Conservation (phyloP, 2,797 vertebrate species). For the Chloroceryle amazona region DNA sequence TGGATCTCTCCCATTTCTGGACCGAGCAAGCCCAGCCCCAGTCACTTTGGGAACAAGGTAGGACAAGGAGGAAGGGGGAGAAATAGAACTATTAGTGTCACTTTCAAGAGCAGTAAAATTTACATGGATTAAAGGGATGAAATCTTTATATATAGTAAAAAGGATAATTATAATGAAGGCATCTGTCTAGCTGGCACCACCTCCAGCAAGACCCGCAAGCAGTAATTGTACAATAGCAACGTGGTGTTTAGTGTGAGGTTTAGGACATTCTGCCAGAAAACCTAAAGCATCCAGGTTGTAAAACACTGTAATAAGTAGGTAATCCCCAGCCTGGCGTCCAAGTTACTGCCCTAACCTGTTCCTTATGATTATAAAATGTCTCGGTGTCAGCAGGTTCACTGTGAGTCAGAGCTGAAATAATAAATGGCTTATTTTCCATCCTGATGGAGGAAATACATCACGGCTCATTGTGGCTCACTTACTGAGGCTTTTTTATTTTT, state of each 20-base stretch:
- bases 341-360: slow-evolving; percentile 83
- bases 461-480: slow-evolving; percentile 92
- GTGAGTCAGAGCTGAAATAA: slow-evolving; percentile 93
- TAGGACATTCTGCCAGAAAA: slow-evolving; percentile 84
- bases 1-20: slow-evolving; percentile 7
- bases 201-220: slow-evolving; percentile 83
- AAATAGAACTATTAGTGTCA: slow-evolving; percentile 43
- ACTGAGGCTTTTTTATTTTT: slow-evolving; percentile 74
- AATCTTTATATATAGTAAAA: slow-evolving; percentile 74
- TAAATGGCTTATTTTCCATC: slow-evolving; percentile 97
- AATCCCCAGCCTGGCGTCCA: slow-evolving; percentile 76
- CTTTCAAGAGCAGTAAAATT: slow-evolving; percentile 69
- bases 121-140: slow-evolving; percentile 69
- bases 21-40: background rate
- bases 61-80: slow-evolving; percentile 5
- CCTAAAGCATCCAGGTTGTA: slow-evolving; percentile 78
- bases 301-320: slow-evolving; percentile 81
- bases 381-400: slow-evolving; percentile 85
- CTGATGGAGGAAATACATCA: slow-evolving; percentile 98
- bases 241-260: slow-evolving; percentile 89
- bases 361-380: slow-evolving; percentile 83
- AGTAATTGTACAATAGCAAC: slow-evolving; percentile 89
- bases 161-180: slow-evolving; percentile 77
- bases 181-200: slow-evolving; percentile 89
- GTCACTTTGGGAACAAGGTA: background rate